These are phyloP conservation scores for Agrypnia vestita DNA, from an alignment of 1,140 invertebrate species.

Conservation along the genomic window DNA sequence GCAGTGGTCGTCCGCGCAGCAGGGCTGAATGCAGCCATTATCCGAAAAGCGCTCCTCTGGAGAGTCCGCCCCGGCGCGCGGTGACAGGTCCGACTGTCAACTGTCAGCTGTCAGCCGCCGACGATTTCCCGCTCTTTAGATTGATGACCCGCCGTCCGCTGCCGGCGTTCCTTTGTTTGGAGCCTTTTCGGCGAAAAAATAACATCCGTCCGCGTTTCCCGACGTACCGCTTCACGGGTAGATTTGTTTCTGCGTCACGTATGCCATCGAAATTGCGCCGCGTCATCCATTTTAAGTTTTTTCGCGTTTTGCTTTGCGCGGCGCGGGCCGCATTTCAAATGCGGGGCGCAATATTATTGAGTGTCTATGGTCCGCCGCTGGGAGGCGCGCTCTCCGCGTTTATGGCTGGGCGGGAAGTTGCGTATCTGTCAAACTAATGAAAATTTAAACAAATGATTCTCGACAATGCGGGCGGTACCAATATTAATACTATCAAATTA, in stretches of 20 bases:
- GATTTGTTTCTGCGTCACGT: constrained; percentile 58
- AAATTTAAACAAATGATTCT: no score
- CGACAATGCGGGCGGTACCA: no score
- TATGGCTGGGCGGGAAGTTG: no score
- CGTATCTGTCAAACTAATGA: no score
- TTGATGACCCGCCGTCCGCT: constrained; percentile 46
- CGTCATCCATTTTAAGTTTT: constrained; percentile 61
- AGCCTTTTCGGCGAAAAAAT: constrained; percentile 33
- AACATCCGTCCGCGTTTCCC: constrained; percentile 31
- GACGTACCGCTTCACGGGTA: constrained; percentile 35
- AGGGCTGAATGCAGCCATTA: no score
- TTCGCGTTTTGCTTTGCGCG: constrained; percentile 2
- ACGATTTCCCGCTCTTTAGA: constrained; percentile 53
- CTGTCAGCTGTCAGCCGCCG: constrained; percentile 51
- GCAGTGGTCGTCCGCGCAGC: no score
- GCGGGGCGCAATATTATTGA: no score
- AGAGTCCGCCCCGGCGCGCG: constrained; percentile 22
- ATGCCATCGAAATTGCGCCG: constrained; percentile 55
- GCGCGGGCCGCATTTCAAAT: constrained; percentile 27
- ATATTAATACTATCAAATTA: no score
- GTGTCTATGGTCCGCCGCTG: no score
- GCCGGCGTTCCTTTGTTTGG: constrained; percentile 37
- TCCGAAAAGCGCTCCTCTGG: constrained; percentile 6
- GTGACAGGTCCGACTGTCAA: constrained; percentile 58
- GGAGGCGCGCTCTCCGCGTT: no score